Percentiles rank a stretch among this genome's conserved stretches.
Conservation (phyloP, 2,797 vertebrate species). For the Limosa lapponica region DNA sequence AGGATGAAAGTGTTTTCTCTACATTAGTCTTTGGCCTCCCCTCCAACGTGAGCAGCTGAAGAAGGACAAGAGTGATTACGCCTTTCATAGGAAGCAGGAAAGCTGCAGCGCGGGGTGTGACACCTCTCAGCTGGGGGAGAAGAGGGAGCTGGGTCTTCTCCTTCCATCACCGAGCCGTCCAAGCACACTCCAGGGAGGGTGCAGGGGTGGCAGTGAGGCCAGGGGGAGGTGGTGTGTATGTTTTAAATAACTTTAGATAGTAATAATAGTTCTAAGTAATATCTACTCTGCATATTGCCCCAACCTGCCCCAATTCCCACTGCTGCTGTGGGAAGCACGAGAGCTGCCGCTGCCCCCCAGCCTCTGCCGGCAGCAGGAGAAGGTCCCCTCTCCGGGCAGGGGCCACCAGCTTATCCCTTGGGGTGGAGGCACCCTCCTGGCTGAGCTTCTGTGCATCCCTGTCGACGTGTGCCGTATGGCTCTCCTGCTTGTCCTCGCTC, state of each 20-base stretch:
- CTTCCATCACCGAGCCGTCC: fast-evolving
- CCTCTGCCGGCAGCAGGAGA: background rate
- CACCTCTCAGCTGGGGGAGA: background rate
- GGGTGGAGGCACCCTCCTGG: background rate
- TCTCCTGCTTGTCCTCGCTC: background rate
- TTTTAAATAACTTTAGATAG: background rate
- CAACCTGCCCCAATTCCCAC: fast-evolving
- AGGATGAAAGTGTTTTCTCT: background rate
- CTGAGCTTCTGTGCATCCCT: background rate
- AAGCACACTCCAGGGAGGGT: fast-evolving
- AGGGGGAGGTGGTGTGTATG: fast-evolving
- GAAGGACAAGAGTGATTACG: background rate
- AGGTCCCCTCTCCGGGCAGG: background rate
- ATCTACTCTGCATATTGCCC: fast-evolving
- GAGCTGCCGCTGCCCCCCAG: background rate
- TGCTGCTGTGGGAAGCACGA: background rate
- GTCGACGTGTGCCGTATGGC: background rate
- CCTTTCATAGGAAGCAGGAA: background rate
- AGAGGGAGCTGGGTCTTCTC: background rate
- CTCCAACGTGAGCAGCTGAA: background rate
- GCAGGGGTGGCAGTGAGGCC: background rate
- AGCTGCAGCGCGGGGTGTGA: background rate
- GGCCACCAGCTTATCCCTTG: background rate
- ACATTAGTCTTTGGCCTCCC: background rate
- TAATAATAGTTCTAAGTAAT: background rate